phyloP scores from a whole-genome alignment of 2,797 vertebrate genomes.

The Limnodromus scolopaceus region DNA sequence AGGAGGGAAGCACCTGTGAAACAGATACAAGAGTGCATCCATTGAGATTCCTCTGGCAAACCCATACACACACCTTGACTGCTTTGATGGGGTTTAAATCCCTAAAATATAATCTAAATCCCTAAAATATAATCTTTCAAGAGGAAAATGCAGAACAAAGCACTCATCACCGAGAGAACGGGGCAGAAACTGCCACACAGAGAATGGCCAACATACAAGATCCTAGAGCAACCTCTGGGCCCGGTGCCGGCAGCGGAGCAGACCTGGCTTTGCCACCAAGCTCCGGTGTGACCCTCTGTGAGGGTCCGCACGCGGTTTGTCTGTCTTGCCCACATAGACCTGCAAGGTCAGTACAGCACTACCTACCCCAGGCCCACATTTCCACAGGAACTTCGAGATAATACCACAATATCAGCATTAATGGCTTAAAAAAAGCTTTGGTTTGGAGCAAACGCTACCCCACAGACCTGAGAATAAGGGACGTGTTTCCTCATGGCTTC shows the following conservation, averaged over 20 bases:
- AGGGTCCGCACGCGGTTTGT: accelerated
- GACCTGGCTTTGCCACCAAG: neutral
- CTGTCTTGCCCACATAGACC: accelerated
- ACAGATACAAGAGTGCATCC: neutral
- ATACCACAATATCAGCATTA: neutral
- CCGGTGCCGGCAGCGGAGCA: accelerated
- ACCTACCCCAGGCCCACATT: neutral
- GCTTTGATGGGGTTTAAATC: neutral
- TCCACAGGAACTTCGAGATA: neutral
- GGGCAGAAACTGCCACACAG: neutral
- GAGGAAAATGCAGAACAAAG: neutral
- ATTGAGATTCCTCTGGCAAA: neutral
- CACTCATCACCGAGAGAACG: accelerated
- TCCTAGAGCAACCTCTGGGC: neutral
- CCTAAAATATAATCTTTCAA: neutral
- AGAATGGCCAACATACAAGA: neutral
- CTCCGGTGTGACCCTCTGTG: accelerated
- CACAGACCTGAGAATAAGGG: neutral
- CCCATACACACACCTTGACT: neutral
- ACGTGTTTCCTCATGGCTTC: neutral
- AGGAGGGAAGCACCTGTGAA: neutral
- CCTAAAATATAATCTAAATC: neutral
- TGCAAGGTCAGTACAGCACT: no score
- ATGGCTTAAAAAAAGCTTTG: neutral
- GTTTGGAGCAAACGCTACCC: neutral